Percentiles rank a stretch among this genome's conserved stretches.
Evolutionary conservation across 2,797 vertebrate species (phyloP).

Genomic region (Diplodus puntazzo): DNA sequence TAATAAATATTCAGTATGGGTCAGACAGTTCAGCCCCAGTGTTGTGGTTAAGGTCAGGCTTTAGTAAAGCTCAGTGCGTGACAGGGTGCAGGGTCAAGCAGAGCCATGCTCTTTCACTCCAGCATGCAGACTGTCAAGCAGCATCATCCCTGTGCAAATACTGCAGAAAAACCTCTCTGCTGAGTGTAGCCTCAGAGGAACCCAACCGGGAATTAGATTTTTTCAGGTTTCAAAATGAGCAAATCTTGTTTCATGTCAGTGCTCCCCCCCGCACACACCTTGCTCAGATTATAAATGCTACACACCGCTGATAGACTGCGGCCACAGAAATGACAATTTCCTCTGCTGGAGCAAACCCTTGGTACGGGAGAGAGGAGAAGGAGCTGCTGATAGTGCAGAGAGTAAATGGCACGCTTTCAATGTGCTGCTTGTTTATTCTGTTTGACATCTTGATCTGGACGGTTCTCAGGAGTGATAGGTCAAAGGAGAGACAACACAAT

Average conservation of each 20-base stretch:
- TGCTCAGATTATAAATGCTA: conserved; percentile 12
- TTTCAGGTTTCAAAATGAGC: conserved; percentile 20
- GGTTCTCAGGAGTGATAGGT: conserved; percentile 24
- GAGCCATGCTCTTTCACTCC: conserved; percentile 6
- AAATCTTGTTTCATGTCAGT: conserved; percentile 33
- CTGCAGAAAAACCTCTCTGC: conserved; percentile 21
- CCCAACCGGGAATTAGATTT: conserved; percentile 30
- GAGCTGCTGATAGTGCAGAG: background rate
- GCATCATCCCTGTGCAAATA: conserved; percentile 41
- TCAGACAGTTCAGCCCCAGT: conserved; percentile 15
- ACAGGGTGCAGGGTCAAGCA: conserved; percentile 33
- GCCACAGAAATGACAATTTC: conserved; percentile 19
- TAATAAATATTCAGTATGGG: conserved; percentile 28
- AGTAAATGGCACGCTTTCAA: background rate
- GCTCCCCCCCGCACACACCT: background rate
- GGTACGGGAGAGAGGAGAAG: background rate
- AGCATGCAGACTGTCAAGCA: conserved; percentile 29
- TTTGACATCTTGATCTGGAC: conserved; percentile 24
- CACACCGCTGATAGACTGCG: background rate
- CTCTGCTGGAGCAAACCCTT: conserved; percentile 1
- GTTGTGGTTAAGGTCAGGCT: conserved; percentile 30
- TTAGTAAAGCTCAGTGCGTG: conserved; percentile 19
- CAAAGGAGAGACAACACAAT: conserved; percentile 26
- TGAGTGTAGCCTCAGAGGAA: conserved; percentile 16
- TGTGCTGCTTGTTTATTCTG: conserved; percentile 14